phyloP scores from a whole-genome alignment of 1,140 invertebrate genomes.

The silkworm (Bombyx mori) region DNA sequence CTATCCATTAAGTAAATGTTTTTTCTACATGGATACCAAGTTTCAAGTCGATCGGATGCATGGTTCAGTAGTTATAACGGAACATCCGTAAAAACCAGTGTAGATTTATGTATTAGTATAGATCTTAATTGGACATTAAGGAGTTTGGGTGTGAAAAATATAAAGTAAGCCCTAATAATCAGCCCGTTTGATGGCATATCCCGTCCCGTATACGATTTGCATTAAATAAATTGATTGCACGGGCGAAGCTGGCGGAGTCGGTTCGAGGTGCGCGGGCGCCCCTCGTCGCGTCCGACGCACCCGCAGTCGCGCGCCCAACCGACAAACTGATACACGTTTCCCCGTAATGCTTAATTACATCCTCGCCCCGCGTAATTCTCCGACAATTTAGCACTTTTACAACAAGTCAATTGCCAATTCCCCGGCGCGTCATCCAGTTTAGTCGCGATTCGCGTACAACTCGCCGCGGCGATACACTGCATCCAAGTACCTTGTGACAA shows the following conservation, averaged over 20 bases:
- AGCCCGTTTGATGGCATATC: conserved; percentile 24
- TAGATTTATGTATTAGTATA: no score
- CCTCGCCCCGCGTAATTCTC: conserved; percentile 35
- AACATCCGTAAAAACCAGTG: no score
- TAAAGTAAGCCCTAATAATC: conserved; percentile 24
- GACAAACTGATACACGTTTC: conserved; percentile 59
- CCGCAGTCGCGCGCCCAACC: conserved; percentile 57
- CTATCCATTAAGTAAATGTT: no score
- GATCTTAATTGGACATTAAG: no score
- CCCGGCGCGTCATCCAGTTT: conserved; percentile 10
- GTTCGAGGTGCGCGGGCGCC: conserved; percentile 33
- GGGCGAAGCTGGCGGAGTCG: conserved; percentile 32
- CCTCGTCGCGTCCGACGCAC: conserved; percentile 20
- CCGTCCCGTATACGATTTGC: conserved; percentile 58
- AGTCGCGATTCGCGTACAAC: conserved; percentile 13
- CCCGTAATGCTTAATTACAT: conserved; percentile 56
- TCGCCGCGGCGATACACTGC: conserved; percentile 15
- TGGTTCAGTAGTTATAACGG: no score
- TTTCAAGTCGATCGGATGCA: no score
- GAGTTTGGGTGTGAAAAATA: no score
- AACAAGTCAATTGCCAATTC: conserved; percentile 25
- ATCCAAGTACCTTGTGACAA: conserved; percentile 8
- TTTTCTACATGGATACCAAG: no score
- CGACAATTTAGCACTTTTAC: conserved; percentile 34
- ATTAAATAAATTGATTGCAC: conserved; percentile 57